These are phyloP conservation scores for Lasius platythorax DNA, from an alignment of 2,888 invertebrate species.

Conservation along the genomic window DNA sequence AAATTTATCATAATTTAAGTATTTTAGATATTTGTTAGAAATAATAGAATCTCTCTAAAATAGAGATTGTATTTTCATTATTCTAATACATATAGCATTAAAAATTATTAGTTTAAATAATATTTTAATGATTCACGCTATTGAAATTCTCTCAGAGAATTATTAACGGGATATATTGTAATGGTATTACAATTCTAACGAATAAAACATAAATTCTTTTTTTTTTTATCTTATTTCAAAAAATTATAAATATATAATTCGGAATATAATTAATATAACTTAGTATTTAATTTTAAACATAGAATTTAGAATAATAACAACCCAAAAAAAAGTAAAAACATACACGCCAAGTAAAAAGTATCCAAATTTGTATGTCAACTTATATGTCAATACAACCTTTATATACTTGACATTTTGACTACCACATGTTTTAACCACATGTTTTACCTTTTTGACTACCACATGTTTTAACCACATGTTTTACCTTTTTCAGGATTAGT, in stretches of 20 bases:
- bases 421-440: not conserved
- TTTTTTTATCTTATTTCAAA: not conserved
- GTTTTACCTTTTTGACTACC: not conserved
- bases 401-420: not conserved
- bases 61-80: not conserved
- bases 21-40: not conserved
- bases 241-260: conserved; percentile 39
- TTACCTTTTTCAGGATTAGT: not conserved
- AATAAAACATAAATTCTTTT: not conserved
- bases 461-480: not conserved
- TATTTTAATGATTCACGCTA: not conserved
- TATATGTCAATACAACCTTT: not conserved
- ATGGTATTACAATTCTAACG: not conserved
- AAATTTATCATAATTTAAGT: no score
- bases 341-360: not conserved
- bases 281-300: conserved; percentile 8
- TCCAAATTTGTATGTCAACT: not conserved
- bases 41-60: not conserved
- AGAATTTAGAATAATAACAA: conserved; percentile 33
- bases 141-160: not conserved
- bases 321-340: not conserved
- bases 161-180: not conserved
- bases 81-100: no score
- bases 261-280: not conserved
- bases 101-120: no score